Evolutionary conservation across 2,113 vertebrate species (phyloP).

Genomic region (human (Homo sapiens)): GRCh38 chr16:26485501-26486000

Average conservation of each 20-base stretch:
- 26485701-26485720: background rate
- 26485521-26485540: background rate
- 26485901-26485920: background rate
- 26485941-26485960: background rate
- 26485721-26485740: background rate
- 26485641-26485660: background rate
- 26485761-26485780: background rate
- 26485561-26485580: background rate
- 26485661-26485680: background rate
- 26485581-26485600: background rate
- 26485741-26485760: background rate
- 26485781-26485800: background rate
- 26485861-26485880: background rate
- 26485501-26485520: background rate
- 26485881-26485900: background rate
- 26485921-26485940: background rate
- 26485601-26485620: background rate
- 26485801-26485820: background rate
- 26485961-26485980: background rate
- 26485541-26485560: background rate
- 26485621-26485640: background rate
- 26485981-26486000: background rate
- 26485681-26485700: no score
- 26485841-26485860: background rate
- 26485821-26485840: background rate